Evolutionary conservation across 92 coral and sea anemone species (phyloP).

Genomic region (Epizoanthus fatuus): DNA sequence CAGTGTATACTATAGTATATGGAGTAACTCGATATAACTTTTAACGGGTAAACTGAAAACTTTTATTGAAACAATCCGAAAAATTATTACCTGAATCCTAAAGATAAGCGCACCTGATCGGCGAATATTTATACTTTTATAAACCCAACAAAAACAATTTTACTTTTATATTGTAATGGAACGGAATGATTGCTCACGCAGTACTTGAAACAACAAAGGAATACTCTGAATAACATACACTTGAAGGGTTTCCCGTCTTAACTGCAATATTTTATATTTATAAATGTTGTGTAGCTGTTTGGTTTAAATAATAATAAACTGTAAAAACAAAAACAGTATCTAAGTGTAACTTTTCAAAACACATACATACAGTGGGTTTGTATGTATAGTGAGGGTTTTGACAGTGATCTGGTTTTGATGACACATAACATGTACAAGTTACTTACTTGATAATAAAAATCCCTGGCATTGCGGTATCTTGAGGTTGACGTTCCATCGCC

Average conservation of each 20-base stretch:
- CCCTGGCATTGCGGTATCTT: slow-evolving; percentile 88
- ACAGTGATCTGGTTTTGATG: background rate
- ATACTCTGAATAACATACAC: background rate
- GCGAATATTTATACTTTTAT: too few species aligned
- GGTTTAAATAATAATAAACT: too few species aligned
- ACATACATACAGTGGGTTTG: too few species aligned
- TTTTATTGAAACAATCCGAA: too few species aligned
- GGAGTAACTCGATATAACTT: too few species aligned
- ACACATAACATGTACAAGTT: background rate
- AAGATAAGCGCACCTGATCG: too few species aligned
- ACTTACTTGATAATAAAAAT: slow-evolving; percentile 92
- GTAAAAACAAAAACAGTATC: background rate
- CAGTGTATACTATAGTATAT: too few species aligned
- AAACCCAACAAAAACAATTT: background rate
- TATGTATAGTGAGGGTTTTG: too few species aligned
- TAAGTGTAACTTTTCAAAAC: background rate
- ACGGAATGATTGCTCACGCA: background rate
- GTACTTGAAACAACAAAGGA: slow-evolving; percentile 6
- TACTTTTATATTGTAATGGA: background rate
- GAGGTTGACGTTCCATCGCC: slow-evolving; percentile 80
- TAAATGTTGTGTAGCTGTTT: background rate
- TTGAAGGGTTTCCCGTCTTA: background rate
- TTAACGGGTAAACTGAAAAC: too few species aligned
- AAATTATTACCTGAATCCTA: too few species aligned
- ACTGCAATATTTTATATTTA: background rate